Evolutionary conservation across 2,888 invertebrate genomes (phyloP).

Genomic region (Lithophane leautieri): DNA sequence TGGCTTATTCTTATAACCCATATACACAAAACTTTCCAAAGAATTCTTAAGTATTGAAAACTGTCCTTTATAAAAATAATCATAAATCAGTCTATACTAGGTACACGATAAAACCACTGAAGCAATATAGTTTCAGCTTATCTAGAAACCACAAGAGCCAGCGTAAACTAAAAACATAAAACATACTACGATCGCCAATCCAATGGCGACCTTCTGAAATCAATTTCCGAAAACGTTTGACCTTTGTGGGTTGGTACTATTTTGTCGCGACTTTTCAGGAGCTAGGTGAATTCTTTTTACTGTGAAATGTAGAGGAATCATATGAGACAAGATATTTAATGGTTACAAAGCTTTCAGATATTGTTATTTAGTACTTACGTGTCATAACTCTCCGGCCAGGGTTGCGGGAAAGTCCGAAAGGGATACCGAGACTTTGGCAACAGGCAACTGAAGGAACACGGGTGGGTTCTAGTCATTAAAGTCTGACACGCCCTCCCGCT

Average conservation of each 20-base stretch:
- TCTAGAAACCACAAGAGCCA: constrained; percentile 16
- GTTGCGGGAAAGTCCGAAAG: too few species aligned
- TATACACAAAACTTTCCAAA: neutral
- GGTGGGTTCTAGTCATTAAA: too few species aligned
- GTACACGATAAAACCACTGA: constrained; percentile 20
- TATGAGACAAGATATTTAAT: neutral
- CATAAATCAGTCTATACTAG: neutral
- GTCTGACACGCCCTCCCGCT: too few species aligned
- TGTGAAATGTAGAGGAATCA: neutral
- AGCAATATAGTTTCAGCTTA: constrained; percentile 16
- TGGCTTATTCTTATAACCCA: neutral
- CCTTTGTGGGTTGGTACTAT: constrained; percentile 32
- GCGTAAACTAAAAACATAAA: constrained; percentile 40
- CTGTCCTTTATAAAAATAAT: neutral
- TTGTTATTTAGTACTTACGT: too few species aligned
- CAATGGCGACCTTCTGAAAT: constrained; percentile 49
- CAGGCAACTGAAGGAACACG: too few species aligned
- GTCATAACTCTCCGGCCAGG: too few species aligned
- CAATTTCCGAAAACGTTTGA: constrained; percentile 59
- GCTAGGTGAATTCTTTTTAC: constrained; percentile 8
- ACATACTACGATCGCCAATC: constrained; percentile 17
- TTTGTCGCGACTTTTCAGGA: constrained; percentile 15
- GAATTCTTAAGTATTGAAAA: neutral
- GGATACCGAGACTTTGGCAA: too few species aligned
- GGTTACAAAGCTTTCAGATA: neutral